Evolutionary conservation across 2,113 vertebrate species (phyloP).

Genomic region (Candoia aspera): DNA sequence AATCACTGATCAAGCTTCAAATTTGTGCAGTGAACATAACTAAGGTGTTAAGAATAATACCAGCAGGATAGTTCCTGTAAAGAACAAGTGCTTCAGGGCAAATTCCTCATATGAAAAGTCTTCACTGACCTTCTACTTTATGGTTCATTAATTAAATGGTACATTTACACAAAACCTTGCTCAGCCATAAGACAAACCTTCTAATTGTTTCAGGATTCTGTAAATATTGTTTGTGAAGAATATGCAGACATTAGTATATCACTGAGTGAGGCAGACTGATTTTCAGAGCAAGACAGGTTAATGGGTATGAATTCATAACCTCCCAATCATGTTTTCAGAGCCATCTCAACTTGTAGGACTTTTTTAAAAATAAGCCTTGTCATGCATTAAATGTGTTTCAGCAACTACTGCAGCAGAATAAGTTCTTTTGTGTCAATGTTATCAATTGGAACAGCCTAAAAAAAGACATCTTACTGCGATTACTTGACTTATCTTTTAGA

Average conservation of each 20-base stretch:
- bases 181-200: not conserved
- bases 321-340: not conserved
- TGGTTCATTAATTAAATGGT: constrained; percentile 44
- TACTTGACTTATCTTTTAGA: not conserved
- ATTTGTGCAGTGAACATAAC: constrained; percentile 4
- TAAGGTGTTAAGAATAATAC: not conserved
- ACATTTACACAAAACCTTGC: constrained; percentile 18
- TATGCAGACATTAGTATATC: not conserved
- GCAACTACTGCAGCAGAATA: not conserved
- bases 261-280: constrained; percentile 19
- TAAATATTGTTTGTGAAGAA: constrained; percentile 24
- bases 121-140: constrained; percentile 29
- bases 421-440: constrained; percentile 23
- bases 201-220: not conserved
- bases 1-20: not conserved
- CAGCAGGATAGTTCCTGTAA: constrained; percentile 4
- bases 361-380: not conserved
- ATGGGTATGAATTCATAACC: constrained; percentile 1
- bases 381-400: not conserved
- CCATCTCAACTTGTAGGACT: not conserved
- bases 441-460: not conserved
- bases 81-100: constrained; percentile 19
- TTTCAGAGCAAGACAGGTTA: not conserved
- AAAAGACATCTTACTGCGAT: constrained; percentile 7
- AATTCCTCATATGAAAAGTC: constrained; percentile 19